Percentiles rank a stretch among this genome's conserved stretches.
These are phyloP conservation scores for Hybognathus amarus DNA, from an alignment of 2,797 vertebrate genomes.

Conservation along the genomic window DNA sequence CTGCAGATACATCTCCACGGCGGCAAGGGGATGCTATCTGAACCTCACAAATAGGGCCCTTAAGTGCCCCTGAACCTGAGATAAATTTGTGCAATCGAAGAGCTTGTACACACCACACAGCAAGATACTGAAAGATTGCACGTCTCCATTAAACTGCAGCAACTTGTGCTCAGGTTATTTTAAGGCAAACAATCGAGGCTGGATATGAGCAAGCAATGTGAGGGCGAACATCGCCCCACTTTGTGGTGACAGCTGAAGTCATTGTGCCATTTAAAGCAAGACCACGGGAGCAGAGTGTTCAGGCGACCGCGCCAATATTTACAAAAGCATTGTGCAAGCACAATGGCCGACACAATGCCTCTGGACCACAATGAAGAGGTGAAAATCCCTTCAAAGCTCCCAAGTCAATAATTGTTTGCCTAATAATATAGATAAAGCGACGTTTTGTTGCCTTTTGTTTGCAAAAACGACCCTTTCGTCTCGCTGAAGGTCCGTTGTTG, in stretches of 20 bases:
- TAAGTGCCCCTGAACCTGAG: constrained; percentile 38
- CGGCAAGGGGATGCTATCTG: constrained; percentile 48
- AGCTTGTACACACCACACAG: constrained; percentile 23
- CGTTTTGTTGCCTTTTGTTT: constrained; percentile 28
- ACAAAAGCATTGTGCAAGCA: constrained; percentile 42
- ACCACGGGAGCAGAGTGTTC: constrained; percentile 32
- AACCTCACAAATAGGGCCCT: constrained; percentile 50
- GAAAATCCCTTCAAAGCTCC: constrained; percentile 19
- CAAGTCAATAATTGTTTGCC: constrained; percentile 37
- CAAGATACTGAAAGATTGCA: constrained; percentile 47
- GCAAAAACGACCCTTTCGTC: background rate
- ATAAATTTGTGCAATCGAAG: constrained; percentile 55
- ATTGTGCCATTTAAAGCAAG: constrained; percentile 48
- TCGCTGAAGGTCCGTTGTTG: constrained; percentile 4
- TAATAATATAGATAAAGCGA: constrained; percentile 39
- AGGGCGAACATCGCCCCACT: constrained; percentile 12
- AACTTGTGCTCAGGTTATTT: constrained; percentile 50
- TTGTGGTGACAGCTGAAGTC: constrained; percentile 35
- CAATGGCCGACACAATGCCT: constrained; percentile 19
- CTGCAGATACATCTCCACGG: constrained; percentile 45
- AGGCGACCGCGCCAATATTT: constrained; percentile 39
- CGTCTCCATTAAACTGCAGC: constrained; percentile 42
- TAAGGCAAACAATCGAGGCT: constrained; percentile 43
- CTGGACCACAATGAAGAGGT: constrained; percentile 27
- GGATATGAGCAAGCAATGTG: constrained; percentile 25